Base-by-base conservation (phyloP, 2,797 vertebrate genomes). In the Galaxias olidus region DNA sequence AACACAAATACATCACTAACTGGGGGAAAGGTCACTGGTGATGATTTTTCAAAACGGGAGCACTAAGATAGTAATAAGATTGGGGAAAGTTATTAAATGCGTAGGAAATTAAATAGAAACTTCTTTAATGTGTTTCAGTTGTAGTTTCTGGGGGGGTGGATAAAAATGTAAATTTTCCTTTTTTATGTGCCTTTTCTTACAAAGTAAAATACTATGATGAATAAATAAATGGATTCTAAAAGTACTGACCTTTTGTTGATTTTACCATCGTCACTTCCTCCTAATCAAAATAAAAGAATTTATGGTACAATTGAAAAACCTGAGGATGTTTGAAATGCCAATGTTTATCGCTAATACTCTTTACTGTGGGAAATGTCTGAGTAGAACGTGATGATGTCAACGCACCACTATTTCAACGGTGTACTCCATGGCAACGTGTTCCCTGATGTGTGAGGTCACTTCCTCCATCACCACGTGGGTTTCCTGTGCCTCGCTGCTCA, bases 361-460 rank as follows among this genome's bases (percentile, higher is more conserved):
- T 17, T 58, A n/a, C n/a, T n/a, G n/a, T n/a, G n/a, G n/a, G 17
- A 17, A 40, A 9, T 40, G 20, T 4, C 8, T 9, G 10, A 43
- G 10, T 57, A 1, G 42, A 18, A 20, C 10, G 40, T 8, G 41
- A 44, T 60, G 9, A 14, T 4, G 17, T n/a, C 58, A 47, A 49
- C 61, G 1, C 69, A 88, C 84, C 73, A 74, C 66, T 60, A 69
- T 74, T 50, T 86, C 78, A 9, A 74, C 63, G 0, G 74, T 77
- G 70, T 61, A 69, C 58, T 78, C 72, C 45, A 84, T 79, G 18
- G 81, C 73, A 72, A 83, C 45, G 73, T 78, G 17, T 61, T 75
- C 56, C 56, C 75, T 62, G 7, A 63, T 71, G 10, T 63, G 49
- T 58, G 64, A 78, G 13, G 8, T 56, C 7, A 83, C 55, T n/a